Evolutionary conservation across 2,888 invertebrate species (phyloP), one percentile per base, ranked within the genome.

Genomic region (Holacanthella duospinosa): DNA sequence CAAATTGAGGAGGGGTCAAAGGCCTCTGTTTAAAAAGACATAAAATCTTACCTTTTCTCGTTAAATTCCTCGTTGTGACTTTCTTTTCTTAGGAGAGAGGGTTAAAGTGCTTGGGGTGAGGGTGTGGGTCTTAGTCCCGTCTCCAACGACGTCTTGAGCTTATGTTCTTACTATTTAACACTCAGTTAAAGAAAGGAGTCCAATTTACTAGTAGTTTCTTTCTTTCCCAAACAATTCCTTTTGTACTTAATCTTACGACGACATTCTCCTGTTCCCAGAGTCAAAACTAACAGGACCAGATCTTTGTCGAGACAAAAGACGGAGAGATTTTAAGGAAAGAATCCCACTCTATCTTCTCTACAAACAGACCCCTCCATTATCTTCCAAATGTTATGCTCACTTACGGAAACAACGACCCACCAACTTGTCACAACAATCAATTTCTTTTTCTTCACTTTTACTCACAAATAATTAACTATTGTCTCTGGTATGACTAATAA

Each of bases 381-480:
- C n/a, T n/a, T n/a, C 12, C 24, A 48, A 62, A 62, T 58, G 58
- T 57, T 29, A 29, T 54, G 54, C 62, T 59, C 64, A 64, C 64
- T 64, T 60, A 53, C 48, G 61, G 61, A 60, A 64, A 64, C 60
- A 64, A 64, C 55, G 64, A 29, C 26, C 56, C 55, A 56, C 44
- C 60, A 60, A 59, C 63, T 63, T 60, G 63, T 63, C 63, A 63
- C 63, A 63, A 63, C 56, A 63, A 60, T n/a, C n/a, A n/a, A n/a
- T n/a, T n/a, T n/a, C n/a, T n/a, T n/a, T n/a, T n/a, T n/a, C n/a
- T n/a, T n/a, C n/a, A n/a, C n/a, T n/a, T n/a, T n/a, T n/a, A n/a
- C n/a, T n/a, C n/a, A n/a, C n/a, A n/a, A n/a, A n/a, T n/a, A n/a
- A n/a, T n/a, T n/a, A n/a, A n/a, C n/a, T n/a, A n/a, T n/a, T n/a